Percentiles rank a stretch among this genome's conserved stretches.
Conservation (phyloP, 1,140 invertebrate species). For the Lucilia cuprina region DNA sequence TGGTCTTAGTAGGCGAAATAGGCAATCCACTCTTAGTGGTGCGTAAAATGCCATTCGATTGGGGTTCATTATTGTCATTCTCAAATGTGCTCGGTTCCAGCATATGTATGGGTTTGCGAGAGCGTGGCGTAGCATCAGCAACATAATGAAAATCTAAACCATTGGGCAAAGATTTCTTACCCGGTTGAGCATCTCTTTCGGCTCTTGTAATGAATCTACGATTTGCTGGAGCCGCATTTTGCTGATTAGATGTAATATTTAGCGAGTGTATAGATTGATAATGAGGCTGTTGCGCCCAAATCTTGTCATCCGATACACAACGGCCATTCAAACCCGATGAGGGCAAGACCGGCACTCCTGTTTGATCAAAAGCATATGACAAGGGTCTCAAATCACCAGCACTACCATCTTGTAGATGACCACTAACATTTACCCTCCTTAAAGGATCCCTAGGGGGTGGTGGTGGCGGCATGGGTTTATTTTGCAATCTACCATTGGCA, state of each 20-base stretch:
- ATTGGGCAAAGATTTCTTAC: slow-evolving; percentile 56
- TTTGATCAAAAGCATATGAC: slow-evolving; percentile 65
- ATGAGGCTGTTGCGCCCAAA: slow-evolving; percentile 64
- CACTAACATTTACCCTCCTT: slow-evolving; percentile 61
- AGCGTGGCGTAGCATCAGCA: slow-evolving; percentile 72
- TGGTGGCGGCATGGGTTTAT: slow-evolving; percentile 69
- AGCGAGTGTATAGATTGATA: slow-evolving; percentile 58
- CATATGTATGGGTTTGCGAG: slow-evolving; percentile 71
- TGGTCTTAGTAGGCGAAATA: slow-evolving; percentile 47
- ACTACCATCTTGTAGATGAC: slow-evolving; percentile 40
- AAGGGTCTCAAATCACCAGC: slow-evolving; percentile 61
- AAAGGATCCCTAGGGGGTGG: slow-evolving; percentile 73
- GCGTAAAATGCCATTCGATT: slow-evolving; percentile 48
- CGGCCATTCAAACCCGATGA: slow-evolving; percentile 41
- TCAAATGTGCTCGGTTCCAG: slow-evolving; percentile 38
- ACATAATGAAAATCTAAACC: slow-evolving; percentile 69
- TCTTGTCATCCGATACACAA: slow-evolving; percentile 61
- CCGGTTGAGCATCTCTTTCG: slow-evolving; percentile 49
- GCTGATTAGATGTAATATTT: slow-evolving; percentile 45
- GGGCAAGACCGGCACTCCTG: slow-evolving; percentile 16
- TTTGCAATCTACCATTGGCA: slow-evolving; percentile 44
- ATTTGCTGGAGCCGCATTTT: slow-evolving; percentile 30
- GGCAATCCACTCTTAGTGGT: slow-evolving; percentile 56
- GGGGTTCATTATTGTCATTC: slow-evolving; percentile 26
- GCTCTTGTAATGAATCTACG: slow-evolving; percentile 54